Evolutionary conservation across 2,888 invertebrate genomes (phyloP), one percentile per base, ranked within the genome.

Genomic region (Agapostemon virescens): DNA sequence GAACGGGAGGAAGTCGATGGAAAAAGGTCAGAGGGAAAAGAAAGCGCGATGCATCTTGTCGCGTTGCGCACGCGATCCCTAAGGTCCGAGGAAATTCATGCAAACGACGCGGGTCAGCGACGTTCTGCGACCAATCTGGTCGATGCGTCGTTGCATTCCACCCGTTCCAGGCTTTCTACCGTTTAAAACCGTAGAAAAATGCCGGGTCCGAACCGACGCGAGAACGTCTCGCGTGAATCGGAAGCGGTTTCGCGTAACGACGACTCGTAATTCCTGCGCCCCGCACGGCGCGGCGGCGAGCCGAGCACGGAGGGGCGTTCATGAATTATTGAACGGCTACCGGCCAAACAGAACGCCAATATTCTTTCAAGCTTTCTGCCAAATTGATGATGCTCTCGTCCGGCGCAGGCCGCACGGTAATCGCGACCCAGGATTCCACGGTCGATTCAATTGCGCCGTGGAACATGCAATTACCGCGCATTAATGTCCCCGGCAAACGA

Each of bases 281-380:
- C 45, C 45, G n/a, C 49, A 9, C 9, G n/a, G 45, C 9, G n/a
- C 45, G 45, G 49, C 11, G 49, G 49, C n/a, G 49, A 49, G 11
- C n/a, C n/a, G 49, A 11, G 69, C 68, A 30, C 69, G 45, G 13
- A 17, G 49, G 33, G 23, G 33, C 69, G 26, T 66, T 77, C 76
- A 82, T 81, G 82, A 73, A 82, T 82, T 82, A 81, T 81, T 80
- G 63, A 81, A 81, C 81, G 81, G 36, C 68, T 69, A 49, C 38
- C 74, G 55, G 26, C 30, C 63, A 42, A 61, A 81, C 80, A 52
- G 52, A 63, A 68, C 52, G 52, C 45, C 55, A 42, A 72, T 79
- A 66, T 79, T 79, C 71, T 69, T 69, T 64, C 45, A 40, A 55
- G 17, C 45, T 79, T 69, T 73, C 69, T 40, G 64, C 38, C 36